A percentile compares a stretch with the other conserved stretches of the same genome.
Conservation (phyloP, 1,140 invertebrate species). For the Matsumurasca onukii region DNA sequence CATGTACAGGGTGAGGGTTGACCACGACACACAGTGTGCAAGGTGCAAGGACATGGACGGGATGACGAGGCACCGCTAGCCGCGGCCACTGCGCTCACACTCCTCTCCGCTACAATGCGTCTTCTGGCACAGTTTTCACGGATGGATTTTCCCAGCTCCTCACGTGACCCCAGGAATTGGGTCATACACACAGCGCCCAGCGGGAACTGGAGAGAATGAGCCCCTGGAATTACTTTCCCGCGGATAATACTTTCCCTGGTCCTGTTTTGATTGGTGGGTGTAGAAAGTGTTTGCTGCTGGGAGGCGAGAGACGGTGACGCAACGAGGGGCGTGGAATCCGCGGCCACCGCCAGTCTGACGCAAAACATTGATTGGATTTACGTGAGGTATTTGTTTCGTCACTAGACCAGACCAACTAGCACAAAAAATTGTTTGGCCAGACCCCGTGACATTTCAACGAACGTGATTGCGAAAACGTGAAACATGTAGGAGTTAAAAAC, state of each 20-base stretch:
- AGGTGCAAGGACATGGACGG: too few relatives aligned
- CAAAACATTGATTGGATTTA: background rate
- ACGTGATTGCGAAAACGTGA: too few relatives aligned
- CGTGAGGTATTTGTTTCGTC: too few relatives aligned
- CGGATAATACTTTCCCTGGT: constrained; percentile 11
- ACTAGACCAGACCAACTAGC: too few relatives aligned
- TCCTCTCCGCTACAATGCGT: background rate
- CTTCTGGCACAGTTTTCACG: constrained; percentile 19
- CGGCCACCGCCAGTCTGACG: too few relatives aligned
- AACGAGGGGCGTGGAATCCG: constrained; percentile 1
- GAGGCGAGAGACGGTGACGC: constrained; percentile 8
- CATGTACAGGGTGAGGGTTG: too few relatives aligned
- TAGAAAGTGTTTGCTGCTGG: background rate
- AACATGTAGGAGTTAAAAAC: too few relatives aligned
- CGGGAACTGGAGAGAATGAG: constrained; percentile 6
- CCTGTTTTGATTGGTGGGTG: constrained; percentile 15
- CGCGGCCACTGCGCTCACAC: background rate
- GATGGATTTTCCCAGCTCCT: constrained; percentile 11
- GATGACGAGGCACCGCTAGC: too few relatives aligned
- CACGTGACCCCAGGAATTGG: constrained; percentile 8
- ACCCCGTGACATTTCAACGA: too few relatives aligned
- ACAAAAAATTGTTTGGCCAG: too few relatives aligned
- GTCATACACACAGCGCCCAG: background rate
- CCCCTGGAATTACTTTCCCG: constrained; percentile 24
- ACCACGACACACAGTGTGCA: too few relatives aligned